Conservation (phyloP, 1,140 invertebrate genomes). For the Drosophila kikkawai region DNA sequence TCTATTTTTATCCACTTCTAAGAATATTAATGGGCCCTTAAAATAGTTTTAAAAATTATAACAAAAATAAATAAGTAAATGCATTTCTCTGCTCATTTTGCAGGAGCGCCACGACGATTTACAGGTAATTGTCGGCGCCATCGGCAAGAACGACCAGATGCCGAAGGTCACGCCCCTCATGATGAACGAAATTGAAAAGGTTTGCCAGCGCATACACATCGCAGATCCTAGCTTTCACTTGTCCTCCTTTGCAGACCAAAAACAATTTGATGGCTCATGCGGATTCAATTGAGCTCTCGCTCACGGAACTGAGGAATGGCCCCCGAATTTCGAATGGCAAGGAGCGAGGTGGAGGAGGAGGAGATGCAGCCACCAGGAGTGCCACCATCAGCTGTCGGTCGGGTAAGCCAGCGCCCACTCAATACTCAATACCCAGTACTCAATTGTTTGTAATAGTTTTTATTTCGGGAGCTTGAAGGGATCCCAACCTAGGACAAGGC, state of each 20-base stretch:
- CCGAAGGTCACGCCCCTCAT: constrained; percentile 79
- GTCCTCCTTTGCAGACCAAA: constrained; percentile 68
- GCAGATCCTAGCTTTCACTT: neutral
- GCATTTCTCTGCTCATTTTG: constrained; percentile 19
- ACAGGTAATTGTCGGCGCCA: constrained; percentile 80
- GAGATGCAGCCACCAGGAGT: constrained; percentile 27
- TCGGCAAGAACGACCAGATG: constrained; percentile 79
- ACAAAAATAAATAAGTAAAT: neutral
- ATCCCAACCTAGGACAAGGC: constrained; percentile 9
- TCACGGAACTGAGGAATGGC: constrained; percentile 75
- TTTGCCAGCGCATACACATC: constrained; percentile 32
- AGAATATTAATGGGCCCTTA: neutral
- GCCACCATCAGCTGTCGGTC: constrained; percentile 43
- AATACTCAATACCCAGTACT: constrained; percentile 9
- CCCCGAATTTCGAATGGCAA: constrained; percentile 62
- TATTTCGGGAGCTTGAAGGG: constrained; percentile 8
- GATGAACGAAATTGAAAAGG: constrained; percentile 84
- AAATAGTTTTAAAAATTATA: neutral
- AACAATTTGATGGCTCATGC: constrained; percentile 83
- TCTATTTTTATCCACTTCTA: neutral
- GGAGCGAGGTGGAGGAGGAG: constrained; percentile 22
- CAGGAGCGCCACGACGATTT: constrained; percentile 84
- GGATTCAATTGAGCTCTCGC: constrained; percentile 77
- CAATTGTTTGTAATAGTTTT: constrained; percentile 48
- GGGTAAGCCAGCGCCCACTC: constrained; percentile 63